These are phyloP conservation scores for Corythaeola cristata DNA, from an alignment of 2,113 vertebrate species.

Conservation along the genomic window DNA sequence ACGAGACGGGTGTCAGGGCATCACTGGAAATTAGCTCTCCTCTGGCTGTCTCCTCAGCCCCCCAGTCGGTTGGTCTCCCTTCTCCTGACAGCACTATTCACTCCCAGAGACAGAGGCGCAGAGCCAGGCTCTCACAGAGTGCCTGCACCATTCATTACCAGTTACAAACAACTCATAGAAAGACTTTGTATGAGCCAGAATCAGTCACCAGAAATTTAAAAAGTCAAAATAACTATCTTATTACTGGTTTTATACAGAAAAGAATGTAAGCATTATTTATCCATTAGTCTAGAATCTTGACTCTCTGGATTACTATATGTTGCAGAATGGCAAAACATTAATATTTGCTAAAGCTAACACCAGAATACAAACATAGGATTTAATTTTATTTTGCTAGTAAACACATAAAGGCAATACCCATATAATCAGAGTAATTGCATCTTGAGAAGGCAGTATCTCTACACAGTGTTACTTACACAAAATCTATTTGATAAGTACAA, in stretches of 20 bases:
- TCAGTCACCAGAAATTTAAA: conserved; percentile 9
- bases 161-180: conserved; percentile 25
- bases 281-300: not conserved
- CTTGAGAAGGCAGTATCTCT: not conserved
- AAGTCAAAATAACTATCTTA: not conserved
- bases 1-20: not conserved
- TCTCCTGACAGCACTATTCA: not conserved
- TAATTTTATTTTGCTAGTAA: not conserved
- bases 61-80: rapidly evolving
- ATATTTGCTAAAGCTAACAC: not conserved
- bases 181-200: not conserved
- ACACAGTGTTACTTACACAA: not conserved
- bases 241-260: not conserved
- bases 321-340: not conserved
- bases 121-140: conserved; percentile 28
- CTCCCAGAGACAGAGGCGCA: not conserved
- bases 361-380: not conserved
- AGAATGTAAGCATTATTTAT: not conserved
- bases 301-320: not conserved
- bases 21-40: not conserved
- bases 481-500: not conserved
- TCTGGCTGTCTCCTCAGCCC: not conserved
- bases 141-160: conserved; percentile 9
- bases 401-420: not conserved
- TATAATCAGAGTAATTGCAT: not conserved